A percentile compares a stretch with the other conserved stretches of the same genome.
Conservation (phyloP, 2,888 invertebrate genomes). For the Limenitis camilla region DNA sequence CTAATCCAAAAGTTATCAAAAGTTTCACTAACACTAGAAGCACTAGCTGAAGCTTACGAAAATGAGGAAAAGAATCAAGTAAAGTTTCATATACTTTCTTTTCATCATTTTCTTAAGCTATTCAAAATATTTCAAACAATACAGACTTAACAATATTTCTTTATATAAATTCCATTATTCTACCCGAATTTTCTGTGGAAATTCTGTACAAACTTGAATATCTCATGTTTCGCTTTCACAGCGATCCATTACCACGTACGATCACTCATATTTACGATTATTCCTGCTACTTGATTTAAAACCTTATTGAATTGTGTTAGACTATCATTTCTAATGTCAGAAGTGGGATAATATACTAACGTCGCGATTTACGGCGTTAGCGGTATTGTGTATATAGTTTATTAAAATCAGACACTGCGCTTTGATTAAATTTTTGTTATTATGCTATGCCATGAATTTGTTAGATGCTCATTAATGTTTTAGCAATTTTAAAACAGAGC, state of each 20-base stretch:
- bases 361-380: conserved; percentile 11
- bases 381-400: conserved; percentile 7
- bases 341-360: conserved; percentile 1
- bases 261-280: conserved; percentile 11
- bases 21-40: no score
- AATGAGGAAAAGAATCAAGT: no score
- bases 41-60: no score
- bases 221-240: conserved; percentile 14
- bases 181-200: neutral
- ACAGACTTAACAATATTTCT: neutral
- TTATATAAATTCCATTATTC: neutral
- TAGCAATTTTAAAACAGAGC: no score
- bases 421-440: neutral
- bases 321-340: neutral
- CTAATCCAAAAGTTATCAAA: no score
- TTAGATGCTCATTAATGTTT: no score
- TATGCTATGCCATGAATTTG: neutral
- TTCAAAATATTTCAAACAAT: neutral
- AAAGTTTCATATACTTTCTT: no score
- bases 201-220: conserved; percentile 12
- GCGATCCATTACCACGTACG: conserved; percentile 12
- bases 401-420: conserved; percentile 4
- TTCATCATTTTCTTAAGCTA: no score
- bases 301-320: neutral
- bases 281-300: conserved; percentile 1